Percentiles rank a stretch among this genome's conserved stretches.
phyloP scores from a whole-genome alignment of 2,113 vertebrate genomes.

The Ancistrus triradiatus region DNA sequence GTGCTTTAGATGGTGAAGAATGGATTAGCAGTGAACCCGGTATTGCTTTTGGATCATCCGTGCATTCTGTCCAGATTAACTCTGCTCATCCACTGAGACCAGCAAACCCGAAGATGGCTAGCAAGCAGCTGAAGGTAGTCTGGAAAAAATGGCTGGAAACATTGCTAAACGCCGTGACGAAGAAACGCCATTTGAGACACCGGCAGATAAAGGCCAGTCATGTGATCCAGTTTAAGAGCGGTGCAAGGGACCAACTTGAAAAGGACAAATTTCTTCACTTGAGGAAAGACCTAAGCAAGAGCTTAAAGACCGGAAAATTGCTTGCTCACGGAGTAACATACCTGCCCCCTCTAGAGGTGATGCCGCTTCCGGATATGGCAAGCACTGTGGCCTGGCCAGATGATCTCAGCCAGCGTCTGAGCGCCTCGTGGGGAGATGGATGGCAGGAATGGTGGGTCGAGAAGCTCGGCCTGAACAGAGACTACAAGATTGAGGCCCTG shows the following conservation, averaged over 20 bases:
- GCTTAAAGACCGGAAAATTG: constrained; percentile 58
- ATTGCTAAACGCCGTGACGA: background rate
- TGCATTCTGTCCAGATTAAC: background rate
- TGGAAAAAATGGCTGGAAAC: constrained; percentile 65
- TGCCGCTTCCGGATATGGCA: constrained; percentile 25
- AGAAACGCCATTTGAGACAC: background rate
- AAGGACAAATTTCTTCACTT: constrained; percentile 9
- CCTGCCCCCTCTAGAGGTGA: background rate
- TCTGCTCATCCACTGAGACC: background rate
- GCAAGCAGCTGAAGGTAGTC: background rate
- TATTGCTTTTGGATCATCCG: background rate
- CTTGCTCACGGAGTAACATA: constrained; percentile 44
- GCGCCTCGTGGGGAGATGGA: constrained; percentile 63
- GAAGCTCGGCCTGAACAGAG: constrained; percentile 47
- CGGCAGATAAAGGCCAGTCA: background rate
- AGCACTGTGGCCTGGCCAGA: constrained; percentile 50
- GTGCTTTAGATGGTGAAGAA: background rate
- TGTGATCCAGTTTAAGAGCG: background rate
- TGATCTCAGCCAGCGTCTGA: constrained; percentile 70
- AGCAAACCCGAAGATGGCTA: background rate
- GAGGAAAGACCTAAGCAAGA: constrained; percentile 38
- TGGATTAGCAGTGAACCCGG: too few relatives aligned
- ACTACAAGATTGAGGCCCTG: constrained; percentile 48
- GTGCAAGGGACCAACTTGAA: background rate
- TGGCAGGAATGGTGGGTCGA: constrained; percentile 75